A percentile compares a stretch with the other conserved stretches of the same genome.
Evolutionary conservation across 2,797 vertebrate genomes (phyloP).

Genomic region (Smutsia gigantea): DNA sequence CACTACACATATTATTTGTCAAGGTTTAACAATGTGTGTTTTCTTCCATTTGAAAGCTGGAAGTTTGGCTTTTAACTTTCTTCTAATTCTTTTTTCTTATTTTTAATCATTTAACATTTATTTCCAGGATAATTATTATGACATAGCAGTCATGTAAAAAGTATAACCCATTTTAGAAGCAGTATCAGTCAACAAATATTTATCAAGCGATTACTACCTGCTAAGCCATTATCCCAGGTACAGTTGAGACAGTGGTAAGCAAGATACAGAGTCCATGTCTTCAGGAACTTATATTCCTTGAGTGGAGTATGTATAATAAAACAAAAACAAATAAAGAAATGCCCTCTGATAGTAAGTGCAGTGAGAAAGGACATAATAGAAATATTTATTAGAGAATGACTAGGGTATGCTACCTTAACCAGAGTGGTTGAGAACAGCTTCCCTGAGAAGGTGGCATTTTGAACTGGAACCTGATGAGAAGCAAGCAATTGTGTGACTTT

Average conservation of each 20-base stretch:
- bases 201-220: neutral
- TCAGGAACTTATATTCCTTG: neutral
- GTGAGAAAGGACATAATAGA: neutral
- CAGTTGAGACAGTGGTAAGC: neutral
- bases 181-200: neutral
- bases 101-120: slow-evolving; percentile 38
- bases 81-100: neutral
- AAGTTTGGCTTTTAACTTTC: neutral
- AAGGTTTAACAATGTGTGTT: neutral
- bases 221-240: neutral
- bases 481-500: neutral
- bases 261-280: neutral
- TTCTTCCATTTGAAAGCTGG: neutral
- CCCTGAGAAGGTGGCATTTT: neutral
- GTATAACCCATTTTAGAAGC: neutral
- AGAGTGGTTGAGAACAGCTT: neutral
- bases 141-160: neutral
- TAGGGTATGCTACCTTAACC: neutral
- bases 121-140: neutral
- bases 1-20: neutral
- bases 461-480: neutral
- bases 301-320: neutral
- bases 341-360: neutral
- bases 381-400: neutral
- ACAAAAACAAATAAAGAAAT: neutral